Evolutionary conservation across 2,113 vertebrate species (phyloP).

Genomic region (Pollachius pollachius): DNA sequence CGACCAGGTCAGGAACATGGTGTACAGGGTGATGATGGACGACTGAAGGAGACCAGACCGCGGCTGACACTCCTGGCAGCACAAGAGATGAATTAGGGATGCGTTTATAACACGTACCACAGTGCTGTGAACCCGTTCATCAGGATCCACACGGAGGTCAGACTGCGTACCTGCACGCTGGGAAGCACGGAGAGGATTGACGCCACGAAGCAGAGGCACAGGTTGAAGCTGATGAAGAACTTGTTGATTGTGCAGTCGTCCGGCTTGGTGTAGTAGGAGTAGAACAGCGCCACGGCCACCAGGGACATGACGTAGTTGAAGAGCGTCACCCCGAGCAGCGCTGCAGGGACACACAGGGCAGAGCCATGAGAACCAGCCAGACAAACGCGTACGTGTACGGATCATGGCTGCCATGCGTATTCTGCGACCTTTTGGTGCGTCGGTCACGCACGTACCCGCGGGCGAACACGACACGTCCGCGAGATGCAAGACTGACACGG

Average conservation of each 20-base stretch:
- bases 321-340: slow-evolving; percentile 76
- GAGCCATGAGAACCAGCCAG: too few species aligned
- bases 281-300: slow-evolving; percentile 72
- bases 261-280: slow-evolving; percentile 80
- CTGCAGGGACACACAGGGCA: slow-evolving; percentile 59
- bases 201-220: slow-evolving; percentile 79
- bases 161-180: slow-evolving; percentile 85
- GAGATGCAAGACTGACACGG: too few species aligned
- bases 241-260: slow-evolving; percentile 86
- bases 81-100: slow-evolving; percentile 18
- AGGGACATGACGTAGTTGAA: slow-evolving; percentile 80
- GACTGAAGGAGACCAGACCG: slow-evolving; percentile 92
- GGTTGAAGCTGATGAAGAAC: slow-evolving; percentile 90
- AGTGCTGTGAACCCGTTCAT: not conserved
- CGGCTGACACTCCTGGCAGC: slow-evolving; percentile 80
- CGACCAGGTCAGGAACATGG: slow-evolving; percentile 94
- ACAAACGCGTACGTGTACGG: too few species aligned
- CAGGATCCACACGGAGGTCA: not conserved
- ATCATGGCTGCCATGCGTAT: too few species aligned
- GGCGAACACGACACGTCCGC: too few species aligned
- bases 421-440: too few species aligned
- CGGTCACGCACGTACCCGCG: too few species aligned
- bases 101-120: not conserved
- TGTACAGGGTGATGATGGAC: slow-evolving; percentile 90
- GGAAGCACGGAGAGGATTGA: slow-evolving; percentile 83